Evolutionary conservation across 2,797 vertebrate genomes (phyloP).

Genomic region (Gymnothorax javanicus): DNA sequence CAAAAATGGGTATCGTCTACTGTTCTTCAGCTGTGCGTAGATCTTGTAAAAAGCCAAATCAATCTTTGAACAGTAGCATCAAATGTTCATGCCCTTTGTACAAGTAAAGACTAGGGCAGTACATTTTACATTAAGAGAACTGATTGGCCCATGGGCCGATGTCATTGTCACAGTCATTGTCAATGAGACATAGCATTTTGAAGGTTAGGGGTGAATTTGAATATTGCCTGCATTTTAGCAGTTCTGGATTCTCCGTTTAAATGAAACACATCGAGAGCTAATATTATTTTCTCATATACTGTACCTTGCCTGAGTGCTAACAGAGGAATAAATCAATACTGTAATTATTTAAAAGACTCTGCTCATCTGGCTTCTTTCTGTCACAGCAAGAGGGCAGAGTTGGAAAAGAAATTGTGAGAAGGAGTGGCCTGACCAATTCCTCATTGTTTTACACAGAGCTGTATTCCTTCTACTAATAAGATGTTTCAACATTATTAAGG

Average conservation of each 20-base stretch:
- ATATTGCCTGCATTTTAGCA: not conserved
- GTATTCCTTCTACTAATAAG: not conserved
- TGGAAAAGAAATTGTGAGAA: not conserved
- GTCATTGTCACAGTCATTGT: not conserved
- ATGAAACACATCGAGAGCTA: not conserved
- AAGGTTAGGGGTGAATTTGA: constrained; percentile 13
- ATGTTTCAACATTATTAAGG: constrained; percentile 15
- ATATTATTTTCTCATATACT: not conserved
- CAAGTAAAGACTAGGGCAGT: not conserved
- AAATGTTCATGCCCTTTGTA: not conserved
- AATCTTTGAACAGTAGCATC: constrained; percentile 15
- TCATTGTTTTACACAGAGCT: not conserved
- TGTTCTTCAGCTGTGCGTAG: not conserved
- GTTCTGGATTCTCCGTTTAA: not conserved
- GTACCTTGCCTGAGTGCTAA: not conserved
- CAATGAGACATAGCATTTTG: not conserved
- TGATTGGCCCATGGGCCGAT: no score
- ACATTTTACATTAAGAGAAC: not conserved
- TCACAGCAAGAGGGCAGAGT: constrained; percentile 43
- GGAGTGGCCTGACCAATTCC: not conserved
- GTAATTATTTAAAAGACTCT: not conserved
- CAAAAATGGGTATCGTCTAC: not conserved
- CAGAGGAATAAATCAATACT: not conserved
- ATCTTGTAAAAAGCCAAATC: constrained; percentile 9
- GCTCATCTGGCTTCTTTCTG: constrained; percentile 29